Evolutionary conservation across 2,113 vertebrate species (phyloP), one percentile per base, ranked within the genome.

Genomic region (Mellivora capensis): DNA sequence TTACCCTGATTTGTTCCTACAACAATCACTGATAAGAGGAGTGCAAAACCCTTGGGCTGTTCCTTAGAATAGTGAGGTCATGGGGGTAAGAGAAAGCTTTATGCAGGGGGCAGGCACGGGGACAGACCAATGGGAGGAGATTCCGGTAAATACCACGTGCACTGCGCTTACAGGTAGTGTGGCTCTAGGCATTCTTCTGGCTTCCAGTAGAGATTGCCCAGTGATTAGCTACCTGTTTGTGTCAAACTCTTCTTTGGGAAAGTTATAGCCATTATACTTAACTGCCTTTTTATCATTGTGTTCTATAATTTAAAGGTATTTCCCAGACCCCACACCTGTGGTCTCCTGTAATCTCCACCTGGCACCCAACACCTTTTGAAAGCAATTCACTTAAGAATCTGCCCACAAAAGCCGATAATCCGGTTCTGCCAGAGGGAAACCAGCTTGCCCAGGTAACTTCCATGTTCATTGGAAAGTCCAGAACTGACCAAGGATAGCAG

Each of bases 81-180:
- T 7, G 4, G 31, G 54, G 47, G 52, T 9, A 4, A 18, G 34
- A 1, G 7, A 18, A 39, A 49, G 23, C 37, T 11, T 7, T 42
- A 1, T 31, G 7, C 29, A 7, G 79, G 8, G 11, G 10, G 7
- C 10, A 10, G 57, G 25, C 12, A 0, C 0, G 4, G 42, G 12
- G 81, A 27, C 52, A 49, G 42, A 10, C 57, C 47, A 18, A 1
- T 0, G 7, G 67, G 44, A 49, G 7, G 6, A 88, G 77, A 44
- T 21, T 1, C 3, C 14, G 89, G 23, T 7, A 39, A n/a, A 17
- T 1, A 6, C 3, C n/a, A 7, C 4, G 34, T 1, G 31, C 47
- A 13, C 71, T 39, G 2, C 2, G 7, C 4, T 39, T 42, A 42
- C 20, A 49, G 20, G 42, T 18, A 3, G 7, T 2, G 7, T 37